Conservation (phyloP, 2,113 vertebrate species). For the Peucedramus taeniatus region DNA sequence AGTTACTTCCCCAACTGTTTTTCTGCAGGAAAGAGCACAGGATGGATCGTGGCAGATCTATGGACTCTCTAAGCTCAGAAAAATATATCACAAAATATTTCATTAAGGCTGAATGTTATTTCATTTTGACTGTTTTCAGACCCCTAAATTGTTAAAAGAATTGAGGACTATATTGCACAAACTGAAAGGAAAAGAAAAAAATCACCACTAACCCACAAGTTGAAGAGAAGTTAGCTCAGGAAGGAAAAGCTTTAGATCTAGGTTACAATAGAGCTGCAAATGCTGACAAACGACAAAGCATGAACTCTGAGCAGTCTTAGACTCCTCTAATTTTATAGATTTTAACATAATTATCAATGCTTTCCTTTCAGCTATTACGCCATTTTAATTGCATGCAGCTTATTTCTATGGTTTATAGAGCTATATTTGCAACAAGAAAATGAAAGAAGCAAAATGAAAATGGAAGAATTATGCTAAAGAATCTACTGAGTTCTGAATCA, state of each 20-base stretch:
- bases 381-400: conserved; percentile 73
- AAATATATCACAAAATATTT: not conserved
- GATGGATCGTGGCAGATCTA: not conserved
- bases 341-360: conserved; percentile 77
- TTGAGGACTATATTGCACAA: not conserved
- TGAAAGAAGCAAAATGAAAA: conserved; percentile 71
- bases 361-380: conserved; percentile 71
- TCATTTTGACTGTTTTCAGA: not conserved
- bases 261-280: conserved; percentile 37
- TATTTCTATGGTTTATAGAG: conserved; percentile 72
- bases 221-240: conserved; percentile 12
- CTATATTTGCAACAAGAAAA: conserved; percentile 70
- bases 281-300: conserved; percentile 60
- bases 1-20: not conserved
- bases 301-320: conserved; percentile 42
- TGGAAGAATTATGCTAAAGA: conserved; percentile 77
- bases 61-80: not conserved
- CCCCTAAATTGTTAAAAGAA: not conserved
- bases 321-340: conserved; percentile 68
- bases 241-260: conserved; percentile 37
- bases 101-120: not conserved
- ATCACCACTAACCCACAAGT: not conserved
- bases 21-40: not conserved
- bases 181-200: not conserved
- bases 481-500: conserved; percentile 68